Base-by-base conservation (phyloP, 1,140 invertebrate species). In the Saccostrea glomerata region DNA sequence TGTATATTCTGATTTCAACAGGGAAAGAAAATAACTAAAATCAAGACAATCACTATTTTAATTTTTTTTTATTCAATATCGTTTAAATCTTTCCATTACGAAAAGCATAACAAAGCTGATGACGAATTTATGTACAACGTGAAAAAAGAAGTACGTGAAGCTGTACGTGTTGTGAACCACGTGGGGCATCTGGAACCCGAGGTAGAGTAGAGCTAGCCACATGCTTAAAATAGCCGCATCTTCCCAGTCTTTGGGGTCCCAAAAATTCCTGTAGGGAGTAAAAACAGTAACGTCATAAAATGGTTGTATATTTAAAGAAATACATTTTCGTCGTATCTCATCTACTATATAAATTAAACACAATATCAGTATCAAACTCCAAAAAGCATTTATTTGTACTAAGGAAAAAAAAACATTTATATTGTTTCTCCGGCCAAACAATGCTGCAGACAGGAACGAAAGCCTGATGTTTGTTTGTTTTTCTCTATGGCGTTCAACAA, bases 151-250 rank as follows among this genome's bases (percentile, higher is more conserved):
- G 25, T 88, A 77, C n/a, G 86, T 82, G 11, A 77, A 84, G 60
- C 83, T 84, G 60, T 86, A 86, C 13, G 85, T 85, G 58, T 86
- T 77, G 60, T 88, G 58, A 17, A 90, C 89, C 63, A 86, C 85
- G 30, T 90, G 86, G 9, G 89, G 89, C 12, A 84, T 87, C 47
- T 88, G 86, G 9, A 73, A 77, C 40, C 86, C 89, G 15, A 70
- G 66, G 84, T 88, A 90, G 25, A 90, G 58, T 47, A 88, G 70
- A 9, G 89, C 84, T 60, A 90, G 25, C 89, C 89, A 90, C 60
- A 90, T 55, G 60, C 89, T 90, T 40, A 90, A 54, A 55, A 86
- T 77, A 4, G 87, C 87, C 5, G 87, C 82, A 54, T 90, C 89
- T n/a, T 90, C 87, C 89, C 89, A 88, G 30, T 60, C 82, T 54